Evolutionary conservation across 2,113 vertebrate species (phyloP).

Genomic region (Egretta garzetta): DNA sequence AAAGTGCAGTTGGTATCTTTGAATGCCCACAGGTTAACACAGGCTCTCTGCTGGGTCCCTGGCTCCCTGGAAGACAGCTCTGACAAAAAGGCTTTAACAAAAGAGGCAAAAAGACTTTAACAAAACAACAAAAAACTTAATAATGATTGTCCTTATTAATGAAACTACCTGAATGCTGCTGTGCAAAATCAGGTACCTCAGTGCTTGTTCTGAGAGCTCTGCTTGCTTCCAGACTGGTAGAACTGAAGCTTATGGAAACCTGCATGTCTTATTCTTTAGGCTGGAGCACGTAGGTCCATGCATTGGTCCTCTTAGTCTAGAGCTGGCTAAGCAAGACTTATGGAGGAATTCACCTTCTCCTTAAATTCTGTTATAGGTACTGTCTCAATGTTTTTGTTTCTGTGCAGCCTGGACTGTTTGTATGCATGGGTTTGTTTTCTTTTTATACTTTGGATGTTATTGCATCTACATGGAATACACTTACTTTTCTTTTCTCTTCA

Average conservation of each 20-base stretch:
- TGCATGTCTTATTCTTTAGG: rapidly evolving
- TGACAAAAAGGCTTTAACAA: neutral
- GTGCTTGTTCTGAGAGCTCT: neutral
- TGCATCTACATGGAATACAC: neutral
- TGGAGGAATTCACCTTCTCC: neutral
- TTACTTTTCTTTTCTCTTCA: neutral
- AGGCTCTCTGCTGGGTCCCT: neutral
- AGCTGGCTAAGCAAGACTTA: neutral
- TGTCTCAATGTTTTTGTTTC: neutral
- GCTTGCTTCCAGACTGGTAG: neutral
- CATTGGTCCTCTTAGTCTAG: neutral
- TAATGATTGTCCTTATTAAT: neutral
- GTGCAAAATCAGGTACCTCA: neutral
- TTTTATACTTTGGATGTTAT: neutral
- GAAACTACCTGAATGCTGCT: neutral
- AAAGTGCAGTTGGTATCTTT: neutral
- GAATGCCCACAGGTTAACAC: neutral
- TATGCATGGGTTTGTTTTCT: neutral
- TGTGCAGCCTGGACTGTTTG: neutral
- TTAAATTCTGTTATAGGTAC: neutral
- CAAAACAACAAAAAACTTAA: neutral
- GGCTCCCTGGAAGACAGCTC: neutral
- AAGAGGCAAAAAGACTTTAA: neutral
- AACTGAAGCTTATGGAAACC: neutral
- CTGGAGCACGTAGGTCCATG: rapidly evolving